Percentiles rank a stretch among this genome's conserved stretches.
These are phyloP conservation scores for Stomorhina lunata DNA, from an alignment of 2,888 invertebrate genomes.

Conservation along the genomic window DNA sequence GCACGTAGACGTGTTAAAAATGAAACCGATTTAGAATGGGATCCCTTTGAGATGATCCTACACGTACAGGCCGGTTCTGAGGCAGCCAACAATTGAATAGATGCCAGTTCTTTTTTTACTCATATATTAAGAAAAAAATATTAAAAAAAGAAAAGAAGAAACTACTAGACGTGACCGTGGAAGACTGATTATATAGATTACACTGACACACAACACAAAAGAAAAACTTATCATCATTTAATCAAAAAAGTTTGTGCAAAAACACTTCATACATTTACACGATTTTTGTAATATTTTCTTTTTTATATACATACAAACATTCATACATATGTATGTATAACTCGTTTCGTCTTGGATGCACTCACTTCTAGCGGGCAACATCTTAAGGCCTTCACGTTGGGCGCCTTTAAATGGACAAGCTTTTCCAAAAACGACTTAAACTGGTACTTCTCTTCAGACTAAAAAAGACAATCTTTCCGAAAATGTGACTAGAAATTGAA, in stretches of 20 bases:
- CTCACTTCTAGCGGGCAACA: no score
- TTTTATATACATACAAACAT: neutral
- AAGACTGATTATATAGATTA: constrained; percentile 66
- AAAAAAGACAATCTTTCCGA: no score
- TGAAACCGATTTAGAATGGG: constrained; percentile 76
- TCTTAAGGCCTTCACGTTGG: no score
- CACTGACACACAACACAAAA: constrained; percentile 48
- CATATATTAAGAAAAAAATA: neutral
- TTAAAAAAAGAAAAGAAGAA: constrained; percentile 34
- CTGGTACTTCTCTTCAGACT: no score
- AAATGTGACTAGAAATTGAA: no score
- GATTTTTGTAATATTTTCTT: no score
- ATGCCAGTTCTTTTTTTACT: constrained; percentile 39
- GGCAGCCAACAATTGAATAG: constrained; percentile 73
- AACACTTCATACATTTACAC: neutral
- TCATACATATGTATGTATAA: constrained; percentile 5
- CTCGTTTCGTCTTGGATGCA: constrained; percentile 24
- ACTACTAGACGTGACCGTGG: constrained; percentile 64
- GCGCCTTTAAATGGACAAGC: no score
- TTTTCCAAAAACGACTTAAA: no score
- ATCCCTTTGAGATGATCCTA: constrained; percentile 77
- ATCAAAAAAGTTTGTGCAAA: constrained; percentile 56
- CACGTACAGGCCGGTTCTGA: constrained; percentile 75
- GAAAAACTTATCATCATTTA: constrained; percentile 49
- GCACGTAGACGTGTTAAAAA: constrained; percentile 73